Evolutionary conservation across 2,113 vertebrate genomes (phyloP).

Genomic region (Capreolus pygargus): DNA sequence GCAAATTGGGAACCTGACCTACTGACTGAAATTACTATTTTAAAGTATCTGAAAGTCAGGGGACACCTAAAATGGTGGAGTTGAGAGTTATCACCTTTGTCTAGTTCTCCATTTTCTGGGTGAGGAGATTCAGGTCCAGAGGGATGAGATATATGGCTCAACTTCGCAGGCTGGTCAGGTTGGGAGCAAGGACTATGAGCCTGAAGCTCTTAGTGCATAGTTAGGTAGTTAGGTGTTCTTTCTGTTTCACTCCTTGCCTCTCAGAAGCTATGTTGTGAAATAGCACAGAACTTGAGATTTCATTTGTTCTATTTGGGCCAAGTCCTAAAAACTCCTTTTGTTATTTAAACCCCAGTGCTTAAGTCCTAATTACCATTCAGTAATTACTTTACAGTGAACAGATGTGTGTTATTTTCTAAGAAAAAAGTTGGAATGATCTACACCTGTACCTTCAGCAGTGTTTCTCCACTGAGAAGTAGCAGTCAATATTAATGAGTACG

Average conservation of each 20-base stretch:
- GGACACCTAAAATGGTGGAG: neutral
- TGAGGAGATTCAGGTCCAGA: neutral
- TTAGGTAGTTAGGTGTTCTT: neutral
- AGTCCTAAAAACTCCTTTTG: neutral
- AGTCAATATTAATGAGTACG: neutral
- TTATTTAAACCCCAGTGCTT: neutral
- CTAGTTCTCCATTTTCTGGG: neutral
- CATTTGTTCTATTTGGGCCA: neutral
- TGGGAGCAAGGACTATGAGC: neutral
- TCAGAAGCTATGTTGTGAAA: neutral
- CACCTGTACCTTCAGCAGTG: conserved; percentile 11
- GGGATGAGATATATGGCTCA: neutral
- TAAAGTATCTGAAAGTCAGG: neutral
- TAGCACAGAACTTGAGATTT: neutral
- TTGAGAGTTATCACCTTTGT: neutral
- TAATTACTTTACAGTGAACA: neutral
- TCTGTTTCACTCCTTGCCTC: neutral
- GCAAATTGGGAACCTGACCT: neutral
- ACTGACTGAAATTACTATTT: neutral
- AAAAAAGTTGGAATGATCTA: neutral
- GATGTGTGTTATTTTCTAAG: neutral
- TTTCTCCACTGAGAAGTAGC: neutral
- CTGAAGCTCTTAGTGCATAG: neutral
- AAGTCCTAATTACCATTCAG: neutral
- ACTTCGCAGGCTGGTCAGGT: no score